Percentiles rank a stretch among this genome's conserved stretches.
Conservation (phyloP, 2,797 vertebrate genomes). For the Pagetopsis macropterus region DNA sequence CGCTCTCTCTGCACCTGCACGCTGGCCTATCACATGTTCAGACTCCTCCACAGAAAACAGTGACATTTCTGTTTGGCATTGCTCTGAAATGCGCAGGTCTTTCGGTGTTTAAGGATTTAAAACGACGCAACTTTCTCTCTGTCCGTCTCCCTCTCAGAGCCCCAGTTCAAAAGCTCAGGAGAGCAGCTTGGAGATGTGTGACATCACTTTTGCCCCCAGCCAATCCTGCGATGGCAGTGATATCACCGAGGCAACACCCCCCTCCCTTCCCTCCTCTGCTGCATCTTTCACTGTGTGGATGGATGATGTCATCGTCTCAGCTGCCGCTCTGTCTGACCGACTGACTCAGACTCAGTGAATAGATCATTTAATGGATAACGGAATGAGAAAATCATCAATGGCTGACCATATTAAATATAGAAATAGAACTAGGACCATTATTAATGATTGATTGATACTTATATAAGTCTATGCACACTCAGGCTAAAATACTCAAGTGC, state of each 20-base stretch:
- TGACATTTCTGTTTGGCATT: too few relatives aligned
- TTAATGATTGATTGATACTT: neutral
- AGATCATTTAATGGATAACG: neutral
- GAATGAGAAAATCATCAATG: neutral
- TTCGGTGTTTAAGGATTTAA: constrained; percentile 1
- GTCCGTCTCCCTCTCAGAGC: constrained; percentile 28
- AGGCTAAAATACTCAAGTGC: too few relatives aligned
- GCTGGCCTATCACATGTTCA: too few relatives aligned
- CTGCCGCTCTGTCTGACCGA: constrained; percentile 32
- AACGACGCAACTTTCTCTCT: constrained; percentile 50
- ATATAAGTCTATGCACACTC: too few relatives aligned
- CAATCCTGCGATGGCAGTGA: constrained; percentile 86
- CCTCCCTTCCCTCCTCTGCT: constrained; percentile 69
- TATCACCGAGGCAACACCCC: constrained; percentile 87
- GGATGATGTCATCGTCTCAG: constrained; percentile 75
- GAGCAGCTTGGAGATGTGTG: constrained; percentile 93
- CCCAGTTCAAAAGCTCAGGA: constrained; percentile 90
- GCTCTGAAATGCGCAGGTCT: constrained; percentile 67
- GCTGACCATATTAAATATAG: too few relatives aligned
- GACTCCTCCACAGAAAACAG: neutral
- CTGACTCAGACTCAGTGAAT: neutral
- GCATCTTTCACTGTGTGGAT: constrained; percentile 56
- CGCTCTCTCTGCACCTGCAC: constrained; percentile 13
- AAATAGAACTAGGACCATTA: neutral
- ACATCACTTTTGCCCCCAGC: constrained; percentile 87